Conservation (phyloP, 2,113 vertebrate genomes). For the Peucedramus taeniatus region DNA sequence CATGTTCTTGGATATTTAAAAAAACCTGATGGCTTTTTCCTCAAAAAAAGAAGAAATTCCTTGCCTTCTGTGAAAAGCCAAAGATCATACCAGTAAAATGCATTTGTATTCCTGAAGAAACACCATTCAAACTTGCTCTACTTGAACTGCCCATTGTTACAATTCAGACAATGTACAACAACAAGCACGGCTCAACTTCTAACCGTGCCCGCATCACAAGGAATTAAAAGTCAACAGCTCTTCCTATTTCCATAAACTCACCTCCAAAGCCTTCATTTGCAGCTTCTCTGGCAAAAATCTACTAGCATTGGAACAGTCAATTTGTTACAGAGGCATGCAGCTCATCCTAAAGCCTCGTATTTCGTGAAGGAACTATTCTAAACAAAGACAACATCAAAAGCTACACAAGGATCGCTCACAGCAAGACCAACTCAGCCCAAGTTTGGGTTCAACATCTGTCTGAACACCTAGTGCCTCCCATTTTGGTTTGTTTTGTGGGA, state of each 20-base stretch:
- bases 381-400: conserved; percentile 70
- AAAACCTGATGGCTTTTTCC: background rate
- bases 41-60: background rate
- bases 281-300: conserved; percentile 31
- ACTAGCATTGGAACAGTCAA: conserved; percentile 11
- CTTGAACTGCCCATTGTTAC: conserved; percentile 48
- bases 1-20: background rate
- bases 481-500: background rate
- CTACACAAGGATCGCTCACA: background rate
- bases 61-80: background rate
- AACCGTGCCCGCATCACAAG: background rate
- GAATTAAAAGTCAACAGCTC: conserved; percentile 63
- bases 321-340: conserved; percentile 22
- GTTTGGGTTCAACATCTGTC: conserved; percentile 67
- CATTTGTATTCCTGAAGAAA: conserved; percentile 55
- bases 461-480: conserved; percentile 5
- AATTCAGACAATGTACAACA: conserved; percentile 31
- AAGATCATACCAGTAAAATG: background rate
- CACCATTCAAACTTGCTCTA: conserved; percentile 70
- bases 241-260: conserved; percentile 29
- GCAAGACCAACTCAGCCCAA: conserved; percentile 62
- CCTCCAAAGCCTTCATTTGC: conserved; percentile 29
- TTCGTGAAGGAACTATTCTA: background rate
- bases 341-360: background rate
- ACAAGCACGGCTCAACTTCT: conserved; percentile 3